Conservation (phyloP, 2,888 invertebrate genomes). For the Anorthoa munda region DNA sequence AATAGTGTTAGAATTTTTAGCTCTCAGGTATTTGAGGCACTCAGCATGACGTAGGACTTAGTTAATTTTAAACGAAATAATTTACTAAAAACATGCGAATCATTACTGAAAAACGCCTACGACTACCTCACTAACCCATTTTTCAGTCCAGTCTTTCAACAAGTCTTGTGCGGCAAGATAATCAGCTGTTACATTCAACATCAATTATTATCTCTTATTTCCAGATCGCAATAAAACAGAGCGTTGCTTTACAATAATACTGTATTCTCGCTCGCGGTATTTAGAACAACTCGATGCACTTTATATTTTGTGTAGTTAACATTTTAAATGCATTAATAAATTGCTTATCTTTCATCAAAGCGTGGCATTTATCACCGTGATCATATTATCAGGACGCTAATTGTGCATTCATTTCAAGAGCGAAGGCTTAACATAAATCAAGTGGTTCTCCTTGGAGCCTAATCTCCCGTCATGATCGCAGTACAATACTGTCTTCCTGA, state of each 20-base stretch:
- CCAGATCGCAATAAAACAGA: conserved; percentile 36
- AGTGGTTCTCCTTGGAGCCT: conserved; percentile 27
- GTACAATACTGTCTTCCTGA: conserved; percentile 50
- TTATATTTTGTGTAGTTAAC: conserved; percentile 19
- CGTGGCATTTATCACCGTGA: conserved; percentile 23
- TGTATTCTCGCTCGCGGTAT: conserved; percentile 19
- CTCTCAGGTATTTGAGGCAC: conserved; percentile 46
- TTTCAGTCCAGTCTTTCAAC: conserved; percentile 53
- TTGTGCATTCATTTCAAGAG: conserved; percentile 31
- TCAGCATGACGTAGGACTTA: conserved; percentile 53
- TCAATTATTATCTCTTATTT: conserved; percentile 58
- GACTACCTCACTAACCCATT: conserved; percentile 50
- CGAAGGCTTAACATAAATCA: conserved; percentile 27
- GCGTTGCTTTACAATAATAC: conserved; percentile 26
- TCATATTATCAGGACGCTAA: conserved; percentile 17
- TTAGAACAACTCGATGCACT: conserved; percentile 16
- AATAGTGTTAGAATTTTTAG: conserved; percentile 47
- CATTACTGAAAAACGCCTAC: conserved; percentile 47
- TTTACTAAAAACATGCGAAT: conserved; percentile 55
- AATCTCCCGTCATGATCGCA: conserved; percentile 30
- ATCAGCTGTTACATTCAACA: conserved; percentile 44
- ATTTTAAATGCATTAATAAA: conserved; percentile 33
- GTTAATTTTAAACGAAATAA: conserved; percentile 57
- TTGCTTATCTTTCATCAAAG: conserved; percentile 32
- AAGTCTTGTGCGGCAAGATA: conserved; percentile 38